Conservation (phyloP, 2,113 vertebrate species). For the Psilopsiagon aymara region DNA sequence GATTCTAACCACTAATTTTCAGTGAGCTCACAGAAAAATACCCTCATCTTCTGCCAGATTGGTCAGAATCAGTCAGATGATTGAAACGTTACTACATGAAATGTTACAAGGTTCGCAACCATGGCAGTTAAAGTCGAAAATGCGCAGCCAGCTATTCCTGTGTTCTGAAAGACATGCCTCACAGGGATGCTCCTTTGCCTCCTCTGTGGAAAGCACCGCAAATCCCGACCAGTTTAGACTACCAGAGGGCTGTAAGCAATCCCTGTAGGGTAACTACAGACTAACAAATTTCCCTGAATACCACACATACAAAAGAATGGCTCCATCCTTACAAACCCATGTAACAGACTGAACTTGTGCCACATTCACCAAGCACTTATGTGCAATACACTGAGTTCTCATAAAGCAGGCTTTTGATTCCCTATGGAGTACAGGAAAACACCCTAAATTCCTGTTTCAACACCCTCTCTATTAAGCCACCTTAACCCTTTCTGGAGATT, state of each 20-base stretch:
- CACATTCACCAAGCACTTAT: neutral
- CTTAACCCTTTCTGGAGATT: too few species aligned
- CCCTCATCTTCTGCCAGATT: neutral
- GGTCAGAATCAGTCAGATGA: neutral
- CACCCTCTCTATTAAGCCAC: neutral
- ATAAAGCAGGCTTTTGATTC: fast-evolving
- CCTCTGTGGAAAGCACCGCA: neutral
- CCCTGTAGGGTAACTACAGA: neutral
- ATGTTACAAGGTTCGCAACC: neutral
- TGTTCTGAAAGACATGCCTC: neutral
- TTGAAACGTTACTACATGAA: neutral
- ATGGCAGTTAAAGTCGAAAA: fast-evolving
- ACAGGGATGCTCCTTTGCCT: neutral
- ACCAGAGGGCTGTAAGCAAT: neutral
- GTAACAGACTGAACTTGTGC: neutral
- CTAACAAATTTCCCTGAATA: neutral
- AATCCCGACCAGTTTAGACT: neutral
- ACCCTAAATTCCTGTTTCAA: neutral
- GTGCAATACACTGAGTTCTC: neutral
- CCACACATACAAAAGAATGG: fast-evolving
- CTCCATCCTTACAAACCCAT: neutral
- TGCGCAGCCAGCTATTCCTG: fast-evolving
- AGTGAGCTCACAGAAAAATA: neutral
- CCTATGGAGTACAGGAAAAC: neutral
- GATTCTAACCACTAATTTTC: neutral